Conservation (phyloP, 2,888 invertebrate species). For the Oscheius sp. region DNA sequence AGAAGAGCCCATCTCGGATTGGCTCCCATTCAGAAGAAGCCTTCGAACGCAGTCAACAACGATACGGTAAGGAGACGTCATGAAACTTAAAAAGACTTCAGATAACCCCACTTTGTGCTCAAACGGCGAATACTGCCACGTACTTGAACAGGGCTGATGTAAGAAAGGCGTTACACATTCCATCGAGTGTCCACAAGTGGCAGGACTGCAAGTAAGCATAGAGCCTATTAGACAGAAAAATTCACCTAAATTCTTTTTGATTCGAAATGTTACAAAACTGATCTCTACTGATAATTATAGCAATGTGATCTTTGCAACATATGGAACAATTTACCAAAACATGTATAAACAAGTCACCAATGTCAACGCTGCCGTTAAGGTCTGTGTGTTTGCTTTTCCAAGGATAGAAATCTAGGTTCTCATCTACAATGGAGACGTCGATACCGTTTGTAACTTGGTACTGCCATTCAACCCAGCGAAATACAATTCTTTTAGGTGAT, state of each 20-base stretch:
- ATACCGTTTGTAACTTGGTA: conserved; percentile 73
- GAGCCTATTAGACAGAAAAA: not conserved
- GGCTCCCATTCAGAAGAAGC: conserved; percentile 25
- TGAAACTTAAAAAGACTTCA: no score
- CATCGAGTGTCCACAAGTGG: conserved; percentile 47
- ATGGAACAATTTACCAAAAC: conserved; percentile 61
- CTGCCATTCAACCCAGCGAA: not conserved
- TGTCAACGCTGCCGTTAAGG: conserved; percentile 50
- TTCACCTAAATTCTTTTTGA: not conserved
- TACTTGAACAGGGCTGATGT: conserved; percentile 55
- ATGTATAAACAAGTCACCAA: conserved; percentile 44
- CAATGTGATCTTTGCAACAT: conserved; percentile 34
- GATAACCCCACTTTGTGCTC: conserved; percentile 49
- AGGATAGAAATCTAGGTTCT: conserved; percentile 56
- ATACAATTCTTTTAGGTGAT: conserved; percentile 71
- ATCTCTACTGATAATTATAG: conserved; percentile 32
- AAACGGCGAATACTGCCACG: conserved; percentile 42
- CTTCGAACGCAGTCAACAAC: not conserved
- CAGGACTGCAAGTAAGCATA: conserved; percentile 46
- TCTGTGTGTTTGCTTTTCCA: conserved; percentile 44
- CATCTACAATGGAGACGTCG: conserved; percentile 74
- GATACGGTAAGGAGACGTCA: conserved; percentile 9
- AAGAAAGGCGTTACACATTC: conserved; percentile 52
- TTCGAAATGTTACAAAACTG: no score
- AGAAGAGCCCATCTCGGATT: conserved; percentile 37